Conservation (phyloP, 2,797 vertebrate species). For the Balearica regulorum region DNA sequence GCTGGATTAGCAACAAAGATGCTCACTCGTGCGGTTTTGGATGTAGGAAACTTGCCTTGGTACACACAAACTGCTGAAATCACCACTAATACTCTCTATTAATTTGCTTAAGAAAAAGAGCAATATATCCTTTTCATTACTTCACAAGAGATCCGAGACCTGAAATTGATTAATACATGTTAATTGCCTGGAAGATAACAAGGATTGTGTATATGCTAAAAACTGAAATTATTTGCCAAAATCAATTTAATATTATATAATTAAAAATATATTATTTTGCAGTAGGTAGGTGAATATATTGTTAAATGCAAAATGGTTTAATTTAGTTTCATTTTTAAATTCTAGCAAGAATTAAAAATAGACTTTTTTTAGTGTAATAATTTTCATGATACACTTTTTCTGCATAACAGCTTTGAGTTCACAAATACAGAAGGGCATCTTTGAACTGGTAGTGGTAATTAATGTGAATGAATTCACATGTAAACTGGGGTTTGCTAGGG, state of each 20-base stretch:
- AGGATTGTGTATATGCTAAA: not conserved
- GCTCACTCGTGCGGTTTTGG: not conserved
- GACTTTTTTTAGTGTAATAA: not conserved
- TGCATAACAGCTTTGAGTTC: not conserved
- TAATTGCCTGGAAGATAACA: not conserved
- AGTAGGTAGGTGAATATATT: not conserved
- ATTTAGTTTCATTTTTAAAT: not conserved
- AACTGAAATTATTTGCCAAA: not conserved
- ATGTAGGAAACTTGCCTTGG: not conserved
- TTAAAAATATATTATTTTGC: not conserved
- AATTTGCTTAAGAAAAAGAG: not conserved
- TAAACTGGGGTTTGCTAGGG: not conserved
- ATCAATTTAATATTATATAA: not conserved
- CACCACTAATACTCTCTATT: rapidly evolving
- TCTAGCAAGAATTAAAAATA: not conserved
- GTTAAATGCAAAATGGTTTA: not conserved
- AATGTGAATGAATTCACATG: not conserved
- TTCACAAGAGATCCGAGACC: not conserved
- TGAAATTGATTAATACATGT: not conserved
- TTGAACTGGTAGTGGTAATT: not conserved
- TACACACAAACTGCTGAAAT: not conserved
- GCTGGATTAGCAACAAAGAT: not conserved
- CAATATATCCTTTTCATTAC: not conserved
- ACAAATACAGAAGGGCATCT: not conserved
- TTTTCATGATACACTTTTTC: not conserved